Conservation (phyloP, 1,140 invertebrate species). For the Dinoponera quadriceps region DNA sequence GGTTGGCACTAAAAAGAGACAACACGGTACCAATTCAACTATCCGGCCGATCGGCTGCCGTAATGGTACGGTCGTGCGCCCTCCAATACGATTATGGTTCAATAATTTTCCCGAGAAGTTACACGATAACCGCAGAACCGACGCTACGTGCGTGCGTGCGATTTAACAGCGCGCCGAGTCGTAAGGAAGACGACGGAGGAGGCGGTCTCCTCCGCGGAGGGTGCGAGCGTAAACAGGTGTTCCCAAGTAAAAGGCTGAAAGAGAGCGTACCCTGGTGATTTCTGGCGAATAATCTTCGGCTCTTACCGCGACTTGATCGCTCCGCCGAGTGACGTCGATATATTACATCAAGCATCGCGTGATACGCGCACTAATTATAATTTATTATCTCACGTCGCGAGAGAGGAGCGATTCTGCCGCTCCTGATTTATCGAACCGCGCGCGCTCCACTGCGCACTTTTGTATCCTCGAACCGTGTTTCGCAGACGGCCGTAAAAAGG, state of each 20-base stretch:
- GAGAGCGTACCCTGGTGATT: not conserved
- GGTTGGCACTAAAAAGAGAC: too few species aligned
- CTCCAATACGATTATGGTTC: too few species aligned
- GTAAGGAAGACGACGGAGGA: not conserved
- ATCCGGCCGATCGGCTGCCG: too few species aligned
- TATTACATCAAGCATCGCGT: not conserved
- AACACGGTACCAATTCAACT: too few species aligned
- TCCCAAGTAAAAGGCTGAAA: not conserved
- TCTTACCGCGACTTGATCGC: not conserved
- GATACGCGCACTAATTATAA: constrained; percentile 18
- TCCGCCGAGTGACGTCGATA: not conserved
- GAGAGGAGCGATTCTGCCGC: constrained; percentile 29
- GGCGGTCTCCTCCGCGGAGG: not conserved
- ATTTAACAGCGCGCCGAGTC: not conserved
- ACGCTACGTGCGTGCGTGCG: not conserved
- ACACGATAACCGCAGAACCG: constrained; percentile 4
- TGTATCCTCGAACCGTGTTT: too few species aligned
- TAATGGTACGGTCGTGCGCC: too few species aligned
- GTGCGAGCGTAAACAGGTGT: not conserved
- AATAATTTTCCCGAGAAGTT: not conserved
- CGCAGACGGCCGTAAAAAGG: too few species aligned
- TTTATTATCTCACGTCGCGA: constrained; percentile 19
- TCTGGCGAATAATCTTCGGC: not conserved
- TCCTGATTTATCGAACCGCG: constrained; percentile 29
- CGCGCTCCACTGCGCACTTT: not conserved